Percentiles rank a stretch among this genome's conserved stretches.
phyloP scores from a whole-genome alignment of 1,140 invertebrate species.

The Danaus melanippus region DNA sequence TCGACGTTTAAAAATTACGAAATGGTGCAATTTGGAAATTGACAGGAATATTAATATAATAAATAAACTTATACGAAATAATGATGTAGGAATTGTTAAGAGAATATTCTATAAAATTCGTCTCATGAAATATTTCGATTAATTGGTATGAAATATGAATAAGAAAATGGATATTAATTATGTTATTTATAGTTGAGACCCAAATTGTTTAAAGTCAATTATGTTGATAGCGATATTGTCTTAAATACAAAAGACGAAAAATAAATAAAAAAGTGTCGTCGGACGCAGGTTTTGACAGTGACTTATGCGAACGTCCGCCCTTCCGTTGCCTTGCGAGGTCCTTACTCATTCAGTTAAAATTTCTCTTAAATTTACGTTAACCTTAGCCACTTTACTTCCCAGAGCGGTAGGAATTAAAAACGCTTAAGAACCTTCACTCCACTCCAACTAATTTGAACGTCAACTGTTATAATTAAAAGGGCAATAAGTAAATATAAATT shows the following conservation, averaged over 20 bases:
- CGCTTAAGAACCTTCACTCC: slow-evolving; percentile 16
- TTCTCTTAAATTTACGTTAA: slow-evolving; percentile 31
- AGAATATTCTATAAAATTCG: too few relatives aligned
- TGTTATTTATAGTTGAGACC: too few relatives aligned
- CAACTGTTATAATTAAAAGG: slow-evolving; percentile 4
- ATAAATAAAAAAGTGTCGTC: slow-evolving; percentile 40
- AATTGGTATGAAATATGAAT: too few relatives aligned
- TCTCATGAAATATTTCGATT: too few relatives aligned
- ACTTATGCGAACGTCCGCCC: slow-evolving; percentile 51
- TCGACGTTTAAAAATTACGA: too few relatives aligned
- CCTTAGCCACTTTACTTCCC: slow-evolving; percentile 14
- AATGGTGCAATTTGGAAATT: too few relatives aligned
- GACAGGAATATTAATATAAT: too few relatives aligned
- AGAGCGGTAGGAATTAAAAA: slow-evolving; percentile 21
- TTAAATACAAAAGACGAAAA: slow-evolving; percentile 31
- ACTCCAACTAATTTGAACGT: slow-evolving; percentile 16
- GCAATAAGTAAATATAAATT: slow-evolving; percentile 4
- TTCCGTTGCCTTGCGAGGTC: slow-evolving; percentile 46
- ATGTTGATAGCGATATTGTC: slow-evolving; percentile 24
- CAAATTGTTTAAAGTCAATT: too few relatives aligned
- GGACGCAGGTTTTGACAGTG: slow-evolving; percentile 48
- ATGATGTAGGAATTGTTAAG: too few relatives aligned
- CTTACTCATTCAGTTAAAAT: slow-evolving; percentile 48
- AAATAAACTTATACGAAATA: too few relatives aligned
- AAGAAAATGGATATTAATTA: too few relatives aligned